phyloP scores from a whole-genome alignment of 2,888 invertebrate species.

The Agrotis segetum region DNA sequence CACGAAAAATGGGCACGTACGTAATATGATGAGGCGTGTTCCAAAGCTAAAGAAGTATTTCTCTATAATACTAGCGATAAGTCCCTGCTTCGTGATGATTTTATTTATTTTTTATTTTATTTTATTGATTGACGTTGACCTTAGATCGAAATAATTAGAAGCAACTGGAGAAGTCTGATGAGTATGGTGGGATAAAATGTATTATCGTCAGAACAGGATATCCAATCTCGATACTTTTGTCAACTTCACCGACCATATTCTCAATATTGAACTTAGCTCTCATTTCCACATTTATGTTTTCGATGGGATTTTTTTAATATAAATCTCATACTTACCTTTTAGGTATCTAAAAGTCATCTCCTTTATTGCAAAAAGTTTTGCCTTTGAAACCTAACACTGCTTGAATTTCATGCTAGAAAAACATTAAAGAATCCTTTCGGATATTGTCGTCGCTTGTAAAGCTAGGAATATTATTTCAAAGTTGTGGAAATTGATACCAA shows the following conservation, averaged over 20 bases:
- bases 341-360: neutral
- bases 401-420: constrained; percentile 5
- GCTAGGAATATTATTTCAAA: neutral
- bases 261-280: too few species aligned
- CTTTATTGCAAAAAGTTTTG: neutral
- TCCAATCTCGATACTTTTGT: too few species aligned
- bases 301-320: constrained; percentile 3
- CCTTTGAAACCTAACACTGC: constrained; percentile 27
- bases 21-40: neutral
- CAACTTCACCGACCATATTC: too few species aligned
- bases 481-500: neutral
- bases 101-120: neutral
- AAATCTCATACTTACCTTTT: neutral
- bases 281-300: too few species aligned
- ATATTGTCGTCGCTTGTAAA: neutral
- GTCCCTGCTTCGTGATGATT: neutral
- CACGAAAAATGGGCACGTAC: constrained; percentile 11
- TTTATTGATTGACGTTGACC: too few species aligned
- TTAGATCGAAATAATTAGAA: too few species aligned
- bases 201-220: too few species aligned
- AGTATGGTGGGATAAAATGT: too few species aligned
- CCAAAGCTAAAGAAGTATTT: neutral
- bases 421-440: constrained; percentile 14
- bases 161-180: too few species aligned
- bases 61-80: neutral